Evolutionary conservation across 2,888 invertebrate genomes (phyloP), one percentile per base, ranked within the genome.

Genomic region (Lycaena phlaeas): DNA sequence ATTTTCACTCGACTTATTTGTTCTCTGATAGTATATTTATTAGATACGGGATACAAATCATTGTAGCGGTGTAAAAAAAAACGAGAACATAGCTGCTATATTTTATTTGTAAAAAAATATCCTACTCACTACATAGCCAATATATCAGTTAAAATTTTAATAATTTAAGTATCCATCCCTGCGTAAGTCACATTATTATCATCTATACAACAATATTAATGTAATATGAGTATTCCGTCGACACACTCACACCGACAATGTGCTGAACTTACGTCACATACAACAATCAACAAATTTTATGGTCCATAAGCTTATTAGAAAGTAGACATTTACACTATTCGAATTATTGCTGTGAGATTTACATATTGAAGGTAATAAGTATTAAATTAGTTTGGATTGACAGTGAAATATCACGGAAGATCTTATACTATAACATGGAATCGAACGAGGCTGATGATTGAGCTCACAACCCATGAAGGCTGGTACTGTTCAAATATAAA

Each of bases 61-160:
- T n/a, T n/a, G n/a, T n/a, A n/a, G n/a, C n/a, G n/a, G n/a, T n/a
- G n/a, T 9, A 54, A 61, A 67, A 65, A 56, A 51, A 51, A 45
- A 45, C 45, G 25, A 42, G 44, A 36, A 38, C 77, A 74, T 85
- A 84, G 84, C 85, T 84, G 85, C 85, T 85, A 85, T 81, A 76
- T 78, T 88, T 88, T 88, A 87, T 88, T 87, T 87, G 88, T 88
- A 88, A 88, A 88, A 88, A 88, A 88, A 88, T 88, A 88, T 86
- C 87, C 87, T 88, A 87, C 87, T 81, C 82, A 86, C 87, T 87
- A 87, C 86, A 86, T 87, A 88, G 87, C 87, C 86, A 87, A 87
- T 87, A 86, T 87, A 82, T 82, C 85, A 81, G 81, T 85, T 85
- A 81, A 78, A 79, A 77, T 79, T 84, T 82, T 78, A 82, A 85